Percentiles rank a stretch among this genome's conserved stretches.
Evolutionary conservation across 2,113 vertebrate species (phyloP).

Genomic region (Anguilla japonica): DNA sequence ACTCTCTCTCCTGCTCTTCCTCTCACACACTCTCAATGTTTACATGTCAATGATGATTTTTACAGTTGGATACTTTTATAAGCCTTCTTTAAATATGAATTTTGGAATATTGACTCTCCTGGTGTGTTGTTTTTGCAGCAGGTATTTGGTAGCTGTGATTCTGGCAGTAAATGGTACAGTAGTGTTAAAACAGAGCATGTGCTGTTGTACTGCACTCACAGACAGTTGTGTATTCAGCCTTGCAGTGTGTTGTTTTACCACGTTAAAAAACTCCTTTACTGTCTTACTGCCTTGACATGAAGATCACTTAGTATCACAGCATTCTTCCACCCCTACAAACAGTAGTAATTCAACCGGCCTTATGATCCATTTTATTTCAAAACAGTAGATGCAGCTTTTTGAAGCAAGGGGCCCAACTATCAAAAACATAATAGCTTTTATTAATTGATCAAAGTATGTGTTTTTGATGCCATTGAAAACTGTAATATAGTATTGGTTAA

Average conservation of each 20-base stretch:
- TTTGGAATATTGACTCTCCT: constrained; percentile 76
- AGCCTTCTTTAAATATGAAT: constrained; percentile 76
- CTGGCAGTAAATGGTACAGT: constrained; percentile 65
- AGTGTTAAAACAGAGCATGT: constrained; percentile 61
- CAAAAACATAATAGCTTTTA: constrained; percentile 68
- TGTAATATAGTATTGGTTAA: neutral
- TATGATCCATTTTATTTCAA: constrained; percentile 43
- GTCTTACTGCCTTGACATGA: constrained; percentile 52
- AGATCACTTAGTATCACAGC: constrained; percentile 8
- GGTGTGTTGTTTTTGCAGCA: constrained; percentile 66
- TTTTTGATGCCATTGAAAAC: constrained; percentile 20
- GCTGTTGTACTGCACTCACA: constrained; percentile 59
- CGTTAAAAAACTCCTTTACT: constrained; percentile 16
- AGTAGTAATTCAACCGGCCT: constrained; percentile 34
- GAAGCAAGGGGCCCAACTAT: constrained; percentile 72
- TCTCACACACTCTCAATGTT: constrained; percentile 78
- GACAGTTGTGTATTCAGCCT: constrained; percentile 29
- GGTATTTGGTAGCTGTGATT: constrained; percentile 74
- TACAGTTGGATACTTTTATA: constrained; percentile 95
- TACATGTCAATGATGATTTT: constrained; percentile 90
- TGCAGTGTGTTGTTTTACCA: constrained; percentile 37
- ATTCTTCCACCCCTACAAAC: neutral
- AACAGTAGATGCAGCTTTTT: constrained; percentile 66
- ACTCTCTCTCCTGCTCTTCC: constrained; percentile 30
- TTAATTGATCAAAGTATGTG: constrained; percentile 40